Conservation (phyloP, 2,113 vertebrate species). For the Nettapus auritus region DNA sequence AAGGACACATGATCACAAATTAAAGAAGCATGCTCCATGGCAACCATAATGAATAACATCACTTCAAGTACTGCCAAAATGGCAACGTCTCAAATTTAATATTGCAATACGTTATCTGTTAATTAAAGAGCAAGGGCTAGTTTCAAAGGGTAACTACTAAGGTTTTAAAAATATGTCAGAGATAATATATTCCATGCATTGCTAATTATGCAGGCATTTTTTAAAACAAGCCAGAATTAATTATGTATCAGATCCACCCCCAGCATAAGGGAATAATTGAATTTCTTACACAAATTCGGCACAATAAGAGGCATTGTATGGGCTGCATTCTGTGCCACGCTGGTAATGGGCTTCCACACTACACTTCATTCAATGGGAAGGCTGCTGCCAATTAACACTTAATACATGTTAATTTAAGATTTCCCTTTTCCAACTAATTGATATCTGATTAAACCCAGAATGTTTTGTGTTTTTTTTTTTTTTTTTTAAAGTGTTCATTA, state of each 20-base stretch:
- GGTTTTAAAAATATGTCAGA: constrained; percentile 27
- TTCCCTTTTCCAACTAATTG: constrained; percentile 56
- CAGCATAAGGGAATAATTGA: constrained; percentile 24
- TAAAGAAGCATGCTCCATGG: constrained; percentile 3
- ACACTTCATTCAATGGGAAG: background rate
- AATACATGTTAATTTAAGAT: constrained; percentile 67
- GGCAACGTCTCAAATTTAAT: constrained; percentile 47
- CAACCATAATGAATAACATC: constrained; percentile 13
- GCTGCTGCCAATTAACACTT: constrained; percentile 60
- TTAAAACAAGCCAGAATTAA: constrained; percentile 50
- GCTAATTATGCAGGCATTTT: constrained; percentile 31
- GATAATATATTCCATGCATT: background rate
- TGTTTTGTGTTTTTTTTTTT: background rate
- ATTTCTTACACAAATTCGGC: background rate
- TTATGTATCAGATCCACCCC: background rate
- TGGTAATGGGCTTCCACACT: constrained; percentile 6
- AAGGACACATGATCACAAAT: constrained; percentile 18
- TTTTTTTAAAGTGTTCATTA: constrained; percentile 49
- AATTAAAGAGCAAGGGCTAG: constrained; percentile 59
- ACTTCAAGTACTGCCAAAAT: constrained; percentile 43
- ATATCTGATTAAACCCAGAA: constrained; percentile 55
- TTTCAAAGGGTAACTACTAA: constrained; percentile 52
- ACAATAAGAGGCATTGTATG: background rate
- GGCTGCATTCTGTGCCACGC: background rate
- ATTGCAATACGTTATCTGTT: background rate